phyloP scores from a whole-genome alignment of 2,113 vertebrate genomes.

The Otocyon megalotis region DNA sequence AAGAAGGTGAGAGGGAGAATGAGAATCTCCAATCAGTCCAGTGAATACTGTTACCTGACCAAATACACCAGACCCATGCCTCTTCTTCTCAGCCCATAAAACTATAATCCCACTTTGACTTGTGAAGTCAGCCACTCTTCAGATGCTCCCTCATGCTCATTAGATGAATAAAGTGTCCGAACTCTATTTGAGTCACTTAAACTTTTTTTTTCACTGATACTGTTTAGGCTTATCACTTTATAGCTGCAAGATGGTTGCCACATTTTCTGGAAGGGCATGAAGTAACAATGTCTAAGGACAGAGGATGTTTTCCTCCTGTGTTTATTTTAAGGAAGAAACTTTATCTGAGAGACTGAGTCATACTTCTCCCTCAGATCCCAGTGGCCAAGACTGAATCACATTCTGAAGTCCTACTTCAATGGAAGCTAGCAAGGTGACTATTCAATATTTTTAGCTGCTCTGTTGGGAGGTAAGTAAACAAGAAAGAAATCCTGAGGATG shows the following conservation, averaged over 20 bases:
- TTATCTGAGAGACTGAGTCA: not conserved
- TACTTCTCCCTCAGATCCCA: not conserved
- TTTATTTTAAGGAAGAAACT: slow-evolving; percentile 4
- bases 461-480: not conserved
- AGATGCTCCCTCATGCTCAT: not conserved
- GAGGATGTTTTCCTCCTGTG: not conserved
- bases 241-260: not conserved
- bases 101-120: not conserved
- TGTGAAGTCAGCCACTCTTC: not conserved
- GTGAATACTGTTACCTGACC: not conserved
- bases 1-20: no score
- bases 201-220: not conserved
- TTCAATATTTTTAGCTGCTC: slow-evolving; percentile 44
- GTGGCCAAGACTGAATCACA: slow-evolving; percentile 5
- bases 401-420: not conserved
- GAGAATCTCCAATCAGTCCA: not conserved
- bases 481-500: not conserved
- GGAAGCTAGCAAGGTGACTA: not conserved
- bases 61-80: not conserved
- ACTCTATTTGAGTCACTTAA: not conserved
- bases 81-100: not conserved
- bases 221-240: not conserved
- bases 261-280: not conserved
- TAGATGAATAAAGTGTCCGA: not conserved
- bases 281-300: not conserved